Base-by-base conservation (phyloP, 2,113 vertebrate genomes). In the Pollachius pollachius region DNA sequence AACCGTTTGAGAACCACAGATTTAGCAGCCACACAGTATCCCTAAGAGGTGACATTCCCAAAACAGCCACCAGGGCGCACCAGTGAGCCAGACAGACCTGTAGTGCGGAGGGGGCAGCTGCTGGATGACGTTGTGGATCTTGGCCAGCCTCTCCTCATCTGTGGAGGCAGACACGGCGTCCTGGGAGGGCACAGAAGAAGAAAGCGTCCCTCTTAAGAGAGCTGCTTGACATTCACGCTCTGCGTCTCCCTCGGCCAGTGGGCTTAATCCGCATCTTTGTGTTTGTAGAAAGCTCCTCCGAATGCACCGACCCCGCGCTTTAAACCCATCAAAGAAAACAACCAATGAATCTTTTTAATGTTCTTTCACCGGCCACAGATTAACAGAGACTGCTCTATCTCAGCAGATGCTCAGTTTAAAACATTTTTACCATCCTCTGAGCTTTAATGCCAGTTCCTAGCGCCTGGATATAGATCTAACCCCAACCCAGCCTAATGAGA, bases 111-210 rank as follows among this genome's bases (percentile, higher is more conserved):
- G 96, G 2, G 97, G 97, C 67, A 99, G 94, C 80, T 99, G 97
- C 78, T 99, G 97, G 83, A 99, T 99, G 88, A 98, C 96, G 54
- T 99, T 97, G 15, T 99, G 95, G 78, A 99, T 99, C 90, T 97
- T 99, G 70, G 98, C 95, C 87, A 99, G 86, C 65, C 96, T 86
- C 4, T 99, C 97, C 80, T 99, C 97, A 11, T 99, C 97, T 0
- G 97, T 97, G 54, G 96, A 96, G 74, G 96, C 96, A 74, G 96
- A 98, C 76, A 99, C 97, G 0, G 97, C 97, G 2, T 99, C 97
- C 97, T 99, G 41, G 76, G 66, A 64, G 19, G 37, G 68, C 64
- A 72, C 70, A 23, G 76, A 65, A 73, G 64, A n/a, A 37, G 23
- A 23, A 23, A 23, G 23, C 62, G 71, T 71, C 72, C 70, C 68